phyloP scores from a whole-genome alignment of 1,140 invertebrate genomes.

The Orius insidiosus region DNA sequence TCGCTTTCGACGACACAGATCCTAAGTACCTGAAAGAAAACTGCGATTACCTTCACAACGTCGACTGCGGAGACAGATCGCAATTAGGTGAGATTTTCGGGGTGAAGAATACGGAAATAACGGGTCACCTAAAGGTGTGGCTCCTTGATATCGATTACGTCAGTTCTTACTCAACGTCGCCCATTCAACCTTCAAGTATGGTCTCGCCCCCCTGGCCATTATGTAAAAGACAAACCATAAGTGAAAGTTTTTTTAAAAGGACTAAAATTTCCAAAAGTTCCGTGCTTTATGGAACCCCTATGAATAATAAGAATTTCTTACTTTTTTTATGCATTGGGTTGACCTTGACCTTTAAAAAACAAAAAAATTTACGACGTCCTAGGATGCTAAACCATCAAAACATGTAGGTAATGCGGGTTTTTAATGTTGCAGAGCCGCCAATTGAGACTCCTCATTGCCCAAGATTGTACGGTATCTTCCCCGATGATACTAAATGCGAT shows the following conservation, averaged over 20 bases:
- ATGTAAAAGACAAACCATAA: constrained; percentile 7
- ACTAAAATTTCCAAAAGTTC: background rate
- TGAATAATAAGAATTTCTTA: too few relatives aligned
- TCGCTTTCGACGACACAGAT: constrained; percentile 79
- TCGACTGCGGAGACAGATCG: constrained; percentile 77
- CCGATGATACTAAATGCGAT: constrained; percentile 73
- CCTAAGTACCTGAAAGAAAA: constrained; percentile 80
- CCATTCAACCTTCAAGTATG: constrained; percentile 10
- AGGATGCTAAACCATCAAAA: too few relatives aligned
- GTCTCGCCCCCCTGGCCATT: background rate
- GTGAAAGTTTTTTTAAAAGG: constrained; percentile 7
- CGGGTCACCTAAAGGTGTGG: too few relatives aligned
- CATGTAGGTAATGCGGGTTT: too few relatives aligned
- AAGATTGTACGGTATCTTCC: constrained; percentile 80
- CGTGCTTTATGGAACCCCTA: background rate
- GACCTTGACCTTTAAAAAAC: background rate
- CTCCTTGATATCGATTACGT: background rate
- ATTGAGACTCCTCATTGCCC: constrained; percentile 70
- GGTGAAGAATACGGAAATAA: too few relatives aligned
- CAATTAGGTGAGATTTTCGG: constrained; percentile 62
- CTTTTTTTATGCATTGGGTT: background rate
- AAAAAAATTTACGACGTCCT: background rate
- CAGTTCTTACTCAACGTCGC: background rate
- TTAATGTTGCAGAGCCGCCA: constrained; percentile 47
- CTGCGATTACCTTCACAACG: constrained; percentile 88